Percentiles rank a stretch among this genome's conserved stretches.
Conservation (phyloP, 30 jellyfish, hydroid and myxozoan species). For the Aurelia aurita region DNA sequence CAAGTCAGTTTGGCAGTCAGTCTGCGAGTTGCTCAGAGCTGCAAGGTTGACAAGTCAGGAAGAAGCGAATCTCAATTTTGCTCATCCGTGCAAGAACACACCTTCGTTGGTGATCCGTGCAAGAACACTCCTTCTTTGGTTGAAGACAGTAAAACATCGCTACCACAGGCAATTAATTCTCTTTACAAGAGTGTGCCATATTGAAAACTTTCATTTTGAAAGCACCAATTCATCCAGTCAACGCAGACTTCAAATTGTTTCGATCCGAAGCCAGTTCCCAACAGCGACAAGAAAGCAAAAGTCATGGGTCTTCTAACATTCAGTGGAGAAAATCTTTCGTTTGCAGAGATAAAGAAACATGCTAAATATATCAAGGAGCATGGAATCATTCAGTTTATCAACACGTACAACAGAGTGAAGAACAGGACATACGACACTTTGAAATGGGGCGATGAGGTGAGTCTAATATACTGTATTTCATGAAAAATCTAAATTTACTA, state of each 20-base stretch:
- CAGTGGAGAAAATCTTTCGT: slow-evolving; percentile 72
- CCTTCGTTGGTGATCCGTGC: neutral
- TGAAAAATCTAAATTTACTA: no score
- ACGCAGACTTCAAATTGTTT: no score
- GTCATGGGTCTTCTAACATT: slow-evolving; percentile 76
- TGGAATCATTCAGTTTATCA: slow-evolving; percentile 92
- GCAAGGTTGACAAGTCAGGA: neutral
- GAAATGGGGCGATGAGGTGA: slow-evolving; percentile 99
- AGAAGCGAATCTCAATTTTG: neutral
- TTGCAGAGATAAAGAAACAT: slow-evolving; percentile 88
- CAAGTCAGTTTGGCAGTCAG: neutral
- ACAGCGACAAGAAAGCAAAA: neutral
- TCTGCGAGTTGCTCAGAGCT: neutral
- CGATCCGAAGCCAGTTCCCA: no score
- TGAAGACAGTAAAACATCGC: neutral
- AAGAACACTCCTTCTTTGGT: neutral
- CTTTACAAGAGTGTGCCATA: slow-evolving; percentile 59
- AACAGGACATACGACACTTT: slow-evolving; percentile 85
- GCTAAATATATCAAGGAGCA: slow-evolving; percentile 88
- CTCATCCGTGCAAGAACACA: neutral
- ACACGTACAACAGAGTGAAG: slow-evolving; percentile 86
- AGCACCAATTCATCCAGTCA: neutral
- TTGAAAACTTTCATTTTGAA: slow-evolving; percentile 25
- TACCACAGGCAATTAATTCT: slow-evolving; percentile 6
- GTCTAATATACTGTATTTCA: neutral